These are phyloP conservation scores for Zygaena filipendulae DNA, from an alignment of 2,888 invertebrate species.

Conservation along the genomic window DNA sequence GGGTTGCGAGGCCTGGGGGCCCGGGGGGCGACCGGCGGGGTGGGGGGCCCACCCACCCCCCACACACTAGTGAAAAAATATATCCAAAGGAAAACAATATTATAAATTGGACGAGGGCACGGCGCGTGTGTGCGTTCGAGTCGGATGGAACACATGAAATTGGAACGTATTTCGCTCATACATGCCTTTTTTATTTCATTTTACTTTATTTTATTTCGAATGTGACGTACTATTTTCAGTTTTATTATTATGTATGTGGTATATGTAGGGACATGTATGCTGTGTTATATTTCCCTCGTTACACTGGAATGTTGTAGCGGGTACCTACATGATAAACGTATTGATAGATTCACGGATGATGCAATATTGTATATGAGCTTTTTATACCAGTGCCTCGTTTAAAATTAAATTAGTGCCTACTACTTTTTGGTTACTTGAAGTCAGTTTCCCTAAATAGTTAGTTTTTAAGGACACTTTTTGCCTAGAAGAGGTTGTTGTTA, in stretches of 20 bases:
- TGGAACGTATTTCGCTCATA: conserved; percentile 41
- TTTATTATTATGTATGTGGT: conserved; percentile 38
- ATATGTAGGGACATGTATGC: conserved; percentile 5
- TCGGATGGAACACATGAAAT: too few relatives aligned
- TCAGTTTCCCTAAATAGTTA: too few relatives aligned
- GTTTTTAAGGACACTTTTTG: too few relatives aligned
- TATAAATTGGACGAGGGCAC: conserved; percentile 53
- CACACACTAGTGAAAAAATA: conserved; percentile 66
- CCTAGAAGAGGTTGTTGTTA: too few relatives aligned
- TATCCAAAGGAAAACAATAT: conserved; percentile 68
- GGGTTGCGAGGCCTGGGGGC: conserved; percentile 24
- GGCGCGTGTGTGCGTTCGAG: conserved; percentile 32
- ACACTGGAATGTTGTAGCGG: too few relatives aligned
- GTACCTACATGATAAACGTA: too few relatives aligned
- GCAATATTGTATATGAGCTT: too few relatives aligned
- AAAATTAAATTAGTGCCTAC: too few relatives aligned
- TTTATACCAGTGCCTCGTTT: too few relatives aligned
- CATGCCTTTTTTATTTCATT: conserved; percentile 54
- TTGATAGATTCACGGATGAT: too few relatives aligned
- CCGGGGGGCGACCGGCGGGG: conserved; percentile 17
- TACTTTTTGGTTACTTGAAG: too few relatives aligned
- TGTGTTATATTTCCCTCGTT: conserved; percentile 1
- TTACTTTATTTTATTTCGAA: conserved; percentile 54
- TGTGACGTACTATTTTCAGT: conserved; percentile 50
- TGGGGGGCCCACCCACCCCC: conserved; percentile 21